phyloP scores from a whole-genome alignment of 1,140 invertebrate genomes.

The Adelges cooleyi region DNA sequence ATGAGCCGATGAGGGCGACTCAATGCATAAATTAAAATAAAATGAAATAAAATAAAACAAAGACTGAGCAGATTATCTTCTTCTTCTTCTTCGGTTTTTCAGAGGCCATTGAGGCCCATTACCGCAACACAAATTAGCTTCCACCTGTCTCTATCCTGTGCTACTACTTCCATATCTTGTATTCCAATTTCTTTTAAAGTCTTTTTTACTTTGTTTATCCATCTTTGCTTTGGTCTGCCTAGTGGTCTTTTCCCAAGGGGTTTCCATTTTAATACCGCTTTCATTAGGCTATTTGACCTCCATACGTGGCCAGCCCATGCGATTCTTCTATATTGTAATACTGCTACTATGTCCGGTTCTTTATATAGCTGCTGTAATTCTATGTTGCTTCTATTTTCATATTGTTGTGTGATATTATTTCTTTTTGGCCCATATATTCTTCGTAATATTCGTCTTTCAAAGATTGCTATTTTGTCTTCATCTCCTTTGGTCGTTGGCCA shows the following conservation, averaged over 20 bases:
- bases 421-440: neutral
- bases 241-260: neutral
- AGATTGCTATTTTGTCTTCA: neutral
- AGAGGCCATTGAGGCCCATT: neutral
- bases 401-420: neutral
- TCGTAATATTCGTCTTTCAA: neutral
- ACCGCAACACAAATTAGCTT: conserved; percentile 6
- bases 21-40: too few relatives aligned
- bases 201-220: neutral
- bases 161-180: neutral
- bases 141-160: neutral
- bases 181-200: neutral
- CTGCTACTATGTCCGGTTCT: neutral
- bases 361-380: neutral
- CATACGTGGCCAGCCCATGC: neutral
- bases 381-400: neutral
- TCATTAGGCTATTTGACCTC: neutral
- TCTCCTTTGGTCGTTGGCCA: neutral
- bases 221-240: conserved; percentile 2
- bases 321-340: neutral
- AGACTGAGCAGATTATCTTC: too few relatives aligned
- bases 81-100: neutral
- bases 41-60: too few relatives aligned
- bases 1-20: too few relatives aligned
- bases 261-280: neutral